Evolutionary conservation across 2,888 invertebrate genomes (phyloP), one percentile per base, ranked within the genome.

Genomic region (Rhingia campestris): DNA sequence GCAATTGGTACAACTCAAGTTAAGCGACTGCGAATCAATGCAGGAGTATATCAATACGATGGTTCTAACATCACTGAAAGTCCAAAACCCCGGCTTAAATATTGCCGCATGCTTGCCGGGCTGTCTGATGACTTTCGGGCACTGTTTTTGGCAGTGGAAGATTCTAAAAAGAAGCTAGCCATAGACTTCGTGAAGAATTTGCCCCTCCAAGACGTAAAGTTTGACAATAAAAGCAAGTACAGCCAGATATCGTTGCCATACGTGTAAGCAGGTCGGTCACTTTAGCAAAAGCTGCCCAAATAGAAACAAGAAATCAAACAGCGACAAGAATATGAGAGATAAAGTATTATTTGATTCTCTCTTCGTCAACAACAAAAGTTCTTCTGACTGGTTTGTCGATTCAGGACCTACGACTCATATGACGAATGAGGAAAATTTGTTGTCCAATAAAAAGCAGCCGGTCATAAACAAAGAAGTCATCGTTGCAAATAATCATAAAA

Each of bases 61-160:
- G 22, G 22, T 22, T 22, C 22, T 22, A 22, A 22, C 22, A 70
- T n/a, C 49, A 49, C 58, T 70, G 39, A 66, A 66, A 12, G 66
- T 66, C 4, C 39, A 37, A 41, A 66, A 58, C 22, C 63, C 73
- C 30, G 81, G 75, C 9, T 58, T 79, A 12, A 81, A 66, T 41
- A 76, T 86, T 32, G 82, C 64, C 58, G 73, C 82, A 64, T 58
- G 69, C 9, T 43, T 58, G 58, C 58, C 58, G 58, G 58, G 9
- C 37, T 69, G 41, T 56, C 73, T n/a, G 73, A 74, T 9, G 64
- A 64, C 10, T 64, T 47, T 14, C 64, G 64, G 51, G 49, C 74
- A 6, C 47, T 74, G 5, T 64, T 74, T 4, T 64, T 74, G 74
- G 64, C 75, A 39, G 51, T 67, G 3, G 66, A 66, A 47, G 66